A percentile compares a stretch with the other conserved stretches of the same genome.
These are phyloP conservation scores for Arctopsyche grandis DNA, from an alignment of 1,140 invertebrate genomes.

Conservation along the genomic window DNA sequence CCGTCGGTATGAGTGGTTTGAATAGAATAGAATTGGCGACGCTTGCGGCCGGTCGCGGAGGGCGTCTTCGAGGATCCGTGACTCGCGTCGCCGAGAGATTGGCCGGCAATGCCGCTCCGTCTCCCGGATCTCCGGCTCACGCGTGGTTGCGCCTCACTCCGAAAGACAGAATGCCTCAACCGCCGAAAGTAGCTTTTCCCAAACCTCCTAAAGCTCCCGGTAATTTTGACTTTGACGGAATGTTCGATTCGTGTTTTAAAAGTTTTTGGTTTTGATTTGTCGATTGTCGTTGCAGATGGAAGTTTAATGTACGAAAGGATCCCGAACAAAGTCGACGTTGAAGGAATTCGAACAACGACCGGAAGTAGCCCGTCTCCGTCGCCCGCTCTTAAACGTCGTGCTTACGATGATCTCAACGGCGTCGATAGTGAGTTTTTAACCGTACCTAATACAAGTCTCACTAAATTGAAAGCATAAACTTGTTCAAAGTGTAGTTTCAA, in stretches of 20 bases:
- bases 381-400: slow-evolving; percentile 77
- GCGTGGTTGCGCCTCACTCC: slow-evolving; percentile 87
- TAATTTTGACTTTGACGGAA: slow-evolving; percentile 55
- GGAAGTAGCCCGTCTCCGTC: slow-evolving; percentile 67
- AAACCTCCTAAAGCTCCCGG: slow-evolving; percentile 86
- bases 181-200: slow-evolving; percentile 83
- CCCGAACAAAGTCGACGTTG: slow-evolving; percentile 79
- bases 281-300: slow-evolving; percentile 71
- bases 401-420: slow-evolving; percentile 90
- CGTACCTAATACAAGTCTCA: background rate
- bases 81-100: slow-evolving; percentile 82
- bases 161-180: slow-evolving; percentile 80
- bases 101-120: slow-evolving; percentile 68
- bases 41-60: slow-evolving; percentile 67
- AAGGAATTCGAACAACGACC: slow-evolving; percentile 67
- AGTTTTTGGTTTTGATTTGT: background rate
- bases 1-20: slow-evolving; percentile 71
- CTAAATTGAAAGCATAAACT: no score
- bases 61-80: slow-evolving; percentile 72
- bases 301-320: slow-evolving; percentile 86
- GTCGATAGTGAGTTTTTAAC: slow-evolving; percentile 78
- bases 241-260: slow-evolving; percentile 15
- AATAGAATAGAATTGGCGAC: slow-evolving; percentile 70
- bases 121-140: slow-evolving; percentile 72
- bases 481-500: background rate